Evolutionary conservation across 2,888 invertebrate genomes (phyloP).

Genomic region (Acanthosepion pharaonis): DNA sequence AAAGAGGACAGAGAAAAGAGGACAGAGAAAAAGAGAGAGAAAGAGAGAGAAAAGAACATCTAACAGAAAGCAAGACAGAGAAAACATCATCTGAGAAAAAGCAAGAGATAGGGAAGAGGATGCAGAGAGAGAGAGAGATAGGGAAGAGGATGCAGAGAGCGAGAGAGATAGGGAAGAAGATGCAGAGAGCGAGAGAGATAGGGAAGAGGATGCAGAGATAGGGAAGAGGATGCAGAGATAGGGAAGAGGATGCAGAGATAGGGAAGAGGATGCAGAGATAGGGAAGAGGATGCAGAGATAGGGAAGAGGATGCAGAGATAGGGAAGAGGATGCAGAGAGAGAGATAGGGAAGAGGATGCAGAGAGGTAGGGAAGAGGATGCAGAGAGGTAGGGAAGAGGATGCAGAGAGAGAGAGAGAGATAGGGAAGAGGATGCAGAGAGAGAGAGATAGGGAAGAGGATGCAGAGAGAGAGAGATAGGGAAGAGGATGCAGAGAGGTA

Average conservation of each 20-base stretch:
- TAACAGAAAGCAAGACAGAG: too few relatives aligned
- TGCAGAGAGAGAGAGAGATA: neutral
- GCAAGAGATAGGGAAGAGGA: neutral
- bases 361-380: neutral
- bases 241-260: neutral
- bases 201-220: neutral
- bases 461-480: neutral
- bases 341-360: neutral
- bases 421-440: neutral
- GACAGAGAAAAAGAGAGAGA: too few relatives aligned
- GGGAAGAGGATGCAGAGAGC: neutral
- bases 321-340: neutral
- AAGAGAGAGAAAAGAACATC: too few relatives aligned
- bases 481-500: neutral
- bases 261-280: neutral
- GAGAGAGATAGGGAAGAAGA: too few relatives aligned
- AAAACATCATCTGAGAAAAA: too few relatives aligned
- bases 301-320: neutral
- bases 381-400: neutral
- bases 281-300: neutral
- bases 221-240: neutral
- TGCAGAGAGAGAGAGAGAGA: neutral
- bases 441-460: neutral
- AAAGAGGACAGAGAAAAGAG: too few relatives aligned
- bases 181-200: neutral